phyloP scores from a whole-genome alignment of 2,113 vertebrate species.

The Anthoscopus minutus region DNA sequence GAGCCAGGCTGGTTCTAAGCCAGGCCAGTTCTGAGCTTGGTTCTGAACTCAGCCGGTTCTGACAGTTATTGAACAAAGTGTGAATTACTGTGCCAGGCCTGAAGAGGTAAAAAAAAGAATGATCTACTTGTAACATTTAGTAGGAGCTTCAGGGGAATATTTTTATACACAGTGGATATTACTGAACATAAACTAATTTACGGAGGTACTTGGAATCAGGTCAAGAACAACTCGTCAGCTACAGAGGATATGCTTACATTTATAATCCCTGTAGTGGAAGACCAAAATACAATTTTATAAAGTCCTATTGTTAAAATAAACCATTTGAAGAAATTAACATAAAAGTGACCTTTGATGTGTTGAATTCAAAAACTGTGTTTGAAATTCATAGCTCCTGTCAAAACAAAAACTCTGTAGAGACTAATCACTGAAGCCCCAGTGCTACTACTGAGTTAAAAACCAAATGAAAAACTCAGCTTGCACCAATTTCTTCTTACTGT shows the following conservation, averaged over 20 bases:
- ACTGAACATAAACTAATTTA: slow-evolving; percentile 56
- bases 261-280: background rate
- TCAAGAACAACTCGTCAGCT: slow-evolving; percentile 39
- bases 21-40: no score
- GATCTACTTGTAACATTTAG: slow-evolving; percentile 15
- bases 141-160: slow-evolving; percentile 35
- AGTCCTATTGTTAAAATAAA: slow-evolving; percentile 1
- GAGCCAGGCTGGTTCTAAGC: no score
- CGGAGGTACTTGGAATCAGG: slow-evolving; percentile 16
- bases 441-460: background rate
- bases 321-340: background rate
- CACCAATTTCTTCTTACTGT: background rate
- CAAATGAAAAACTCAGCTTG: background rate
- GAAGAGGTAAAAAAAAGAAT: background rate
- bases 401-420: background rate
- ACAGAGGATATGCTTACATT: background rate
- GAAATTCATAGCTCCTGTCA: background rate
- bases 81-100: background rate
- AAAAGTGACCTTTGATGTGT: background rate
- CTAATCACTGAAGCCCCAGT: background rate
- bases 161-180: slow-evolving; percentile 5
- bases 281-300: background rate
- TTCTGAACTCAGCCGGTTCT: no score
- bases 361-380: background rate
- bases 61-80: background rate